These are phyloP conservation scores for Chironomus tepperi DNA, from an alignment of 1,140 invertebrate genomes.

Conservation along the genomic window DNA sequence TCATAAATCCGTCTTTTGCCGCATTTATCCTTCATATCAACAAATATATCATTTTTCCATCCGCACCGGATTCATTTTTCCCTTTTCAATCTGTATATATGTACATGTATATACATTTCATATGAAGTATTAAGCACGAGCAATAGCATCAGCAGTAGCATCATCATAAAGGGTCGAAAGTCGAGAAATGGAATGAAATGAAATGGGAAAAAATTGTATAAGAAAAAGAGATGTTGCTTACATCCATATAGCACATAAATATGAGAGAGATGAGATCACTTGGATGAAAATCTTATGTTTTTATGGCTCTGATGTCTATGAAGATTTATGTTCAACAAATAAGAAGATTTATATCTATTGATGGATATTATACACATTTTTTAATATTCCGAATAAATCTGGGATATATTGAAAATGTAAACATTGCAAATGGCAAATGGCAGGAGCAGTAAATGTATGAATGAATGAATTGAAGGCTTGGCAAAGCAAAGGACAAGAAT, in stretches of 20 bases:
- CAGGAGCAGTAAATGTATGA: background rate
- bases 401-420: conserved; percentile 23
- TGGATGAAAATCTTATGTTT: conserved; percentile 16
- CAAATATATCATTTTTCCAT: conserved; percentile 11
- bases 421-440: conserved; percentile 16
- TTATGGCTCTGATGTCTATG: conserved; percentile 21
- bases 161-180: conserved; percentile 6
- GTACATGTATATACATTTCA: background rate
- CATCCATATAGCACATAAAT: background rate
- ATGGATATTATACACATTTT: conserved; percentile 23
- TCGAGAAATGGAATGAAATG: conserved; percentile 6
- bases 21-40: conserved; percentile 13
- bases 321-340: conserved; percentile 23
- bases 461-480: background rate
- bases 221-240: background rate
- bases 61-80: conserved; percentile 11
- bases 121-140: background rate
- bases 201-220: background rate
- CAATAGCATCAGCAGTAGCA: background rate
- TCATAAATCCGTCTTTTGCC: conserved; percentile 7
- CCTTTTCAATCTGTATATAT: conserved; percentile 4
- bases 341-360: conserved; percentile 24
- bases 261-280: background rate
- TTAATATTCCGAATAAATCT: conserved; percentile 20
- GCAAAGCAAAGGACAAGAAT: background rate